Conservation (phyloP, 2,797 vertebrate genomes). For the Miichthys miiuy region DNA sequence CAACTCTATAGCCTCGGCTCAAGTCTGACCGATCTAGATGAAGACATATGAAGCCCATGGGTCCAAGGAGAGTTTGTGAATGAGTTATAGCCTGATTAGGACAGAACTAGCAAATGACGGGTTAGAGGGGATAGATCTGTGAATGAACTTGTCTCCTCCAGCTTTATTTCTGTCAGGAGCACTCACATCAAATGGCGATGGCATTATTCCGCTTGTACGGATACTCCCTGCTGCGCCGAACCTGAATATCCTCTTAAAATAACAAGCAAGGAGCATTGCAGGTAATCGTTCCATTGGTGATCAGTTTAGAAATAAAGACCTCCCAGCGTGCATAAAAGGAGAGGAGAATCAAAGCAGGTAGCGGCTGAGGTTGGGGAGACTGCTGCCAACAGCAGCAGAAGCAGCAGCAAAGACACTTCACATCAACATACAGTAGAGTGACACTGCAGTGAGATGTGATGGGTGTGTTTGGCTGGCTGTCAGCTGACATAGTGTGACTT, state of each 20-base stretch:
- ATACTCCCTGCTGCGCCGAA: slow-evolving; percentile 24
- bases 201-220: neutral
- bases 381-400: slow-evolving; percentile 6
- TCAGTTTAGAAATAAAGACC: slow-evolving; percentile 21
- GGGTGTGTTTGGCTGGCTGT: neutral
- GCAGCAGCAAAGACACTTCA: slow-evolving; percentile 10
- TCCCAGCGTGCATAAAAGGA: neutral
- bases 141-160: slow-evolving; percentile 22
- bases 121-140: slow-evolving; percentile 19
- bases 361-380: slow-evolving; percentile 15
- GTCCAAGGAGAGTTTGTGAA: slow-evolving; percentile 13
- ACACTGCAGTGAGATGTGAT: neutral
- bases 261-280: slow-evolving; percentile 34
- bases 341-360: slow-evolving; percentile 37
- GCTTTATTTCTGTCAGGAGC: slow-evolving; percentile 2
- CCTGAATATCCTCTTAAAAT: slow-evolving; percentile 41
- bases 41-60: neutral
- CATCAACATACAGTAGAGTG: neutral
- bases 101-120: neutral
- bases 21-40: slow-evolving; percentile 8
- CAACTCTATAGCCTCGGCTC: slow-evolving; percentile 18
- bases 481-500: neutral
- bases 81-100: slow-evolving; percentile 18
- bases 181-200: neutral
- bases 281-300: slow-evolving; percentile 20